phyloP scores from a whole-genome alignment of 2,113 vertebrate species.

The Tachycineta bicolor region DNA sequence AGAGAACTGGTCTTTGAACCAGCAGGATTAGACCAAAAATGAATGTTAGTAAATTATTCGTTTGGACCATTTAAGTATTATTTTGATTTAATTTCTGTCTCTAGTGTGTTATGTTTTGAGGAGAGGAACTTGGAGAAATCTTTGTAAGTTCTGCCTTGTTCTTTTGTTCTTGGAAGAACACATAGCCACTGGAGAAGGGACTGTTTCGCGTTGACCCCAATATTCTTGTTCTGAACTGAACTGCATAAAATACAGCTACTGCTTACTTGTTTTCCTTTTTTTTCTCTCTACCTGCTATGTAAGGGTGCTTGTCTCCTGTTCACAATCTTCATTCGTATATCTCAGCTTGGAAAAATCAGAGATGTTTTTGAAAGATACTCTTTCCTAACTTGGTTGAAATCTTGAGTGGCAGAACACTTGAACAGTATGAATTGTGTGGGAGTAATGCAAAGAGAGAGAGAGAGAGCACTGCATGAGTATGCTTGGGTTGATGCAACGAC shows the following conservation, averaged over 20 bases:
- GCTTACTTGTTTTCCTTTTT: neutral
- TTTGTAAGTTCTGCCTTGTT: neutral
- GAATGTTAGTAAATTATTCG: neutral
- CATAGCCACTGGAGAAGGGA: neutral
- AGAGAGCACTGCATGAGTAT: neutral
- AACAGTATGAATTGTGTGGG: neutral
- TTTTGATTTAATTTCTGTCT: neutral
- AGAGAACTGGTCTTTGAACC: neutral
- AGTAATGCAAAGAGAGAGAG: neutral
- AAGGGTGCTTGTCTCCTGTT: neutral
- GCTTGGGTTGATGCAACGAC: neutral
- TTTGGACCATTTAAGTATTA: neutral
- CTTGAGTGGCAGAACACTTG: neutral
- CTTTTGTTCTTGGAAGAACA: neutral
- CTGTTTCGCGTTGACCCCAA: neutral
- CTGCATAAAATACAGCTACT: neutral
- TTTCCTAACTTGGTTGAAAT: neutral
- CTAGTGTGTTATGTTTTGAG: neutral
- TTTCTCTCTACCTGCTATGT: neutral
- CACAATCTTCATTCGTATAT: neutral
- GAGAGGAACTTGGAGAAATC: neutral
- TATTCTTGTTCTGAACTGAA: neutral
- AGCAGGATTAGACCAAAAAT: neutral
- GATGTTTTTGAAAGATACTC: neutral
- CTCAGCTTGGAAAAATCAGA: neutral